These are phyloP conservation scores for Daubentonia madagascariensis DNA, from an alignment of 2,113 vertebrate genomes.

Conservation along the genomic window DNA sequence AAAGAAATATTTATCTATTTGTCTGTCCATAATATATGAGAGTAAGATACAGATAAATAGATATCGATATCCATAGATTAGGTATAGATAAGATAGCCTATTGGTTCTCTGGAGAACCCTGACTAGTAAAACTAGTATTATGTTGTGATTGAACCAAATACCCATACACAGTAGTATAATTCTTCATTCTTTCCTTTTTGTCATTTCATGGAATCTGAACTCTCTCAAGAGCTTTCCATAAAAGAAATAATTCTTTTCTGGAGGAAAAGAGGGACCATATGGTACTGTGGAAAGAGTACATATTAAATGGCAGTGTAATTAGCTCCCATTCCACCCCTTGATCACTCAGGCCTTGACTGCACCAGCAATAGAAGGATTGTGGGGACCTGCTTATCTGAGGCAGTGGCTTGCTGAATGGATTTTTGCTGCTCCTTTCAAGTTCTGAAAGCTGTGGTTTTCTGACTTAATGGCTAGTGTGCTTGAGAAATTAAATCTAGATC, in stretches of 20 bases:
- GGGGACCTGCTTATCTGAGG: not conserved
- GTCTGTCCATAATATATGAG: not conserved
- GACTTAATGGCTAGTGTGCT: not conserved
- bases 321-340: not conserved
- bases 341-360: not conserved
- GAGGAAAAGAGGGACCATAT: not conserved
- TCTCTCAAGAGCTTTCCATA: not conserved
- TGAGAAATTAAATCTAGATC: not conserved
- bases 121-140: not conserved
- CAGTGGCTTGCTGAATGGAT: not conserved
- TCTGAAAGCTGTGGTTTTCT: slow-evolving; percentile 17
- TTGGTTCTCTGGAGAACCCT: not conserved
- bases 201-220: not conserved
- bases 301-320: not conserved
- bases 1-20: too few relatives aligned
- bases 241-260: slow-evolving; percentile 14
- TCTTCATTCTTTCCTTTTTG: slow-evolving; percentile 24
- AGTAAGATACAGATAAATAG: not conserved
- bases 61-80: not conserved
- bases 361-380: not conserved
- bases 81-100: not conserved
- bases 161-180: not conserved
- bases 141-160: not conserved
- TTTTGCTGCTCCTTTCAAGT: not conserved
- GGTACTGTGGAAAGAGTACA: not conserved